Conservation (phyloP, 2,113 vertebrate genomes). For the Tachuris rubrigastra region DNA sequence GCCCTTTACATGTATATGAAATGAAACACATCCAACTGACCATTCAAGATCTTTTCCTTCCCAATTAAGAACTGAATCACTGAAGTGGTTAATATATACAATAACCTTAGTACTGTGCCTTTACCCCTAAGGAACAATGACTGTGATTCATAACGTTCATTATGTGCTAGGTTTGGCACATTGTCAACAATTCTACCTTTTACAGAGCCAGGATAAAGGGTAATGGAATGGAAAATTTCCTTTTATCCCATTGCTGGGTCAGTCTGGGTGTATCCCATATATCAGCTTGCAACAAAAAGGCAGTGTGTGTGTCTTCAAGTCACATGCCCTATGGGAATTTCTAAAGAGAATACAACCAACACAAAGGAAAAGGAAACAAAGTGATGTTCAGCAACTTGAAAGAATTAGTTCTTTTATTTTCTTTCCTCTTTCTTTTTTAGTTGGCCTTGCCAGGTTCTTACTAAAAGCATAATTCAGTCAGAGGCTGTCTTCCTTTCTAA, state of each 20-base stretch:
- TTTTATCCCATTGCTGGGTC: neutral
- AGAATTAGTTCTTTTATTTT: neutral
- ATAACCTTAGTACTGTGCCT: neutral
- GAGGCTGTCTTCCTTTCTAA: neutral
- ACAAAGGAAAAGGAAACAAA: constrained; percentile 2
- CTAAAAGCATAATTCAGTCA: neutral
- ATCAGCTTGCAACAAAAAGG: neutral
- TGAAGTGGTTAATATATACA: neutral
- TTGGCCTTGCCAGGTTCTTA: neutral
- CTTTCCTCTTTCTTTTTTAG: neutral
- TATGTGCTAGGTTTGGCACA: constrained; percentile 16
- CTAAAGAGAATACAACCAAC: neutral
- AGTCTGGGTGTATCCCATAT: neutral
- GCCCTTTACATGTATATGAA: too few relatives aligned
- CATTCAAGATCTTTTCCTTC: neutral
- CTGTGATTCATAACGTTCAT: constrained; percentile 41
- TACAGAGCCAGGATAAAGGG: constrained; percentile 9
- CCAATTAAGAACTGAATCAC: neutral
- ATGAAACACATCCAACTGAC: too few relatives aligned
- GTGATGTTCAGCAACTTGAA: neutral
- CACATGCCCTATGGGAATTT: neutral
- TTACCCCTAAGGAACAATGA: constrained; percentile 1
- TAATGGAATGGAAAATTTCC: constrained; percentile 45
- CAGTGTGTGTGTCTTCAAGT: neutral
- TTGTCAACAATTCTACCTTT: neutral